Conservation (phyloP, 2,888 invertebrate genomes). For the Lampropteryx suffumata region DNA sequence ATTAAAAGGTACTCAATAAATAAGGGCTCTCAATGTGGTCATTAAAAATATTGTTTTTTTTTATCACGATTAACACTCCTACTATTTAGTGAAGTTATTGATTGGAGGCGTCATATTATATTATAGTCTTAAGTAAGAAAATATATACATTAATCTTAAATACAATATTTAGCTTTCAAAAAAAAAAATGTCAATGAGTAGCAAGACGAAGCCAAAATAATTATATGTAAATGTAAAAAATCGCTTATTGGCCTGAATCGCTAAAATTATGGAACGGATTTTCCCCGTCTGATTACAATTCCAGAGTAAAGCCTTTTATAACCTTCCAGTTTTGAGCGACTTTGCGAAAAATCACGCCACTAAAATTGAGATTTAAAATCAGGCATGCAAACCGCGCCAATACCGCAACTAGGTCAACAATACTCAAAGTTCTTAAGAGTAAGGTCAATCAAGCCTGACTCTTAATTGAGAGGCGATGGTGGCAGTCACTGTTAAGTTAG, state of each 20-base stretch:
- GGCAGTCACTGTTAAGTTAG: slow-evolving; percentile 48
- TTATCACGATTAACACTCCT: too few relatives aligned
- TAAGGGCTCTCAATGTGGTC: too few relatives aligned
- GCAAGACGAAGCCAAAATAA: slow-evolving; percentile 1
- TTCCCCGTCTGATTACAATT: slow-evolving; percentile 7
- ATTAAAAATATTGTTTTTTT: too few relatives aligned
- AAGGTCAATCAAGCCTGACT: slow-evolving; percentile 49
- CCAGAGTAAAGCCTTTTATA: slow-evolving; percentile 11
- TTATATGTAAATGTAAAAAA: slow-evolving; percentile 4
- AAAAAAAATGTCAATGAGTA: not conserved
- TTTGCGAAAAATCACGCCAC: slow-evolving; percentile 19
- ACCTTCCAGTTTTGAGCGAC: slow-evolving; percentile 2
- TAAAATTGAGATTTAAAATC: slow-evolving; percentile 37
- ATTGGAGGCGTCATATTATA: too few relatives aligned
- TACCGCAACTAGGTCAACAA: slow-evolving; percentile 46
- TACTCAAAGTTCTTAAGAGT: slow-evolving; percentile 43
- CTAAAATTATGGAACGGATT: slow-evolving; percentile 9
- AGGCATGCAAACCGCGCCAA: slow-evolving; percentile 32
- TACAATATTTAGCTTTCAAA: not conserved
- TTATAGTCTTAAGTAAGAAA: too few relatives aligned
- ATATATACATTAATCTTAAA: too few relatives aligned
- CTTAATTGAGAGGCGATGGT: slow-evolving; percentile 48
- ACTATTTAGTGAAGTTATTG: too few relatives aligned
- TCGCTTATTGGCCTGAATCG: slow-evolving; percentile 7
- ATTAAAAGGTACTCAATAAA: too few relatives aligned